These are phyloP conservation scores for Microcebus tavaratra DNA, from an alignment of 2,113 vertebrate species.

Conservation along the genomic window DNA sequence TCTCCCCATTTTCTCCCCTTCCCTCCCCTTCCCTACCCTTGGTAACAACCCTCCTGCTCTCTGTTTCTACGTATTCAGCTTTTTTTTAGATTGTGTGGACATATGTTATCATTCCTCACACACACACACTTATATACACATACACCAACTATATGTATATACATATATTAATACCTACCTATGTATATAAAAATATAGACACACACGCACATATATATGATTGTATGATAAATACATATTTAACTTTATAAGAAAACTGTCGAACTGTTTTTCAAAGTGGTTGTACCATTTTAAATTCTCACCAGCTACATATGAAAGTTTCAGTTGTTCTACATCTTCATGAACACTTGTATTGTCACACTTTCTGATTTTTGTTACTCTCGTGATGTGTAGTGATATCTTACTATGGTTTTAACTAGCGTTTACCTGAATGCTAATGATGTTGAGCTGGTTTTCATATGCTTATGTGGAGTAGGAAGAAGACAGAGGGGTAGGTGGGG, in stretches of 20 bases:
- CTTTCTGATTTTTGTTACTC: not conserved
- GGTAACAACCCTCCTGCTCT: not conserved
- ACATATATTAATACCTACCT: not conserved
- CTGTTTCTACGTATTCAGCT: not conserved
- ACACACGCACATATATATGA: not conserved
- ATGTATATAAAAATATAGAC: not conserved
- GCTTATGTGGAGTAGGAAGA: not conserved
- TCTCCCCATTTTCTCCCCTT: not conserved
- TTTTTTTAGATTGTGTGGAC: not conserved
- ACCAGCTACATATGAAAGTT: not conserved
- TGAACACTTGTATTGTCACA: not conserved
- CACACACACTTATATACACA: too few relatives aligned
- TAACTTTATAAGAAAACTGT: not conserved
- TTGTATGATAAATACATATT: not conserved
- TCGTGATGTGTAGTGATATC: not conserved
- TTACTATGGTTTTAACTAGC: not conserved
- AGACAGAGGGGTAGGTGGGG: not conserved
- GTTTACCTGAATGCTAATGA: not conserved
- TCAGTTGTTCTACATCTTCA: not conserved
- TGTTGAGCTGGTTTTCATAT: not conserved
- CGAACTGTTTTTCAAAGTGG: not conserved
- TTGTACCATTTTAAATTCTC: not conserved
- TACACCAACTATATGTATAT: not conserved
- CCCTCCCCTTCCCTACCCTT: not conserved
- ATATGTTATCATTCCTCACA: slow-evolving; percentile 26